phyloP scores from a whole-genome alignment of 2,113 vertebrate species.

The Romanogobio albipinnatus region DNA sequence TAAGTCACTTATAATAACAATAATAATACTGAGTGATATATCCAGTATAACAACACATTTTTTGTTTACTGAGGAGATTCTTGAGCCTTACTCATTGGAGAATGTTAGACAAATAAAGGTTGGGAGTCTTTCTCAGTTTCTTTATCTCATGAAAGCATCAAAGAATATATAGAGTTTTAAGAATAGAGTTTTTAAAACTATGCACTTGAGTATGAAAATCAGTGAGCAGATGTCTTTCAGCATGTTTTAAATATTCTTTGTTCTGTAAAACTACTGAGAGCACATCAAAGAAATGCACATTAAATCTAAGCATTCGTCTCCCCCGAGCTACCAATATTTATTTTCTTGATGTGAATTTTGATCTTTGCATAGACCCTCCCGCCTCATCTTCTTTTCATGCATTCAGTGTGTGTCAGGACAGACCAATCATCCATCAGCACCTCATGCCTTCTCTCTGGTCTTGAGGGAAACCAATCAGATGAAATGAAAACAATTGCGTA shows the following conservation, averaged over 20 bases:
- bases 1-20: too few relatives aligned
- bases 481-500: constrained; percentile 18
- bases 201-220: constrained; percentile 15
- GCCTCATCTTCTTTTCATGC: not conserved
- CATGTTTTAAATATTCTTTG: constrained; percentile 34
- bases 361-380: not conserved
- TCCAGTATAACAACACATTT: not conserved
- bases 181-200: not conserved
- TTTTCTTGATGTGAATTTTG: constrained; percentile 21
- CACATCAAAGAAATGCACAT: constrained; percentile 31
- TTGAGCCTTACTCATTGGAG: not conserved
- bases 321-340: not conserved
- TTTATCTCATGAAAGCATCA: not conserved
- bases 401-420: constrained; percentile 1
- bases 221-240: constrained; percentile 23
- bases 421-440: not conserved
- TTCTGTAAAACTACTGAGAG: constrained; percentile 31
- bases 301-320: constrained; percentile 13
- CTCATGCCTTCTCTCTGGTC: not conserved
- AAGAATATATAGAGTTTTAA: not conserved
- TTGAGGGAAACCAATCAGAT: not conserved
- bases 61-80: not conserved
- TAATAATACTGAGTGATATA: not conserved
- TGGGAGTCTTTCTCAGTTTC: not conserved
- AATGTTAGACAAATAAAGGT: not conserved